These are phyloP conservation scores for Arothron firmamentum DNA, from an alignment of 2,113 vertebrate species.

Conservation along the genomic window DNA sequence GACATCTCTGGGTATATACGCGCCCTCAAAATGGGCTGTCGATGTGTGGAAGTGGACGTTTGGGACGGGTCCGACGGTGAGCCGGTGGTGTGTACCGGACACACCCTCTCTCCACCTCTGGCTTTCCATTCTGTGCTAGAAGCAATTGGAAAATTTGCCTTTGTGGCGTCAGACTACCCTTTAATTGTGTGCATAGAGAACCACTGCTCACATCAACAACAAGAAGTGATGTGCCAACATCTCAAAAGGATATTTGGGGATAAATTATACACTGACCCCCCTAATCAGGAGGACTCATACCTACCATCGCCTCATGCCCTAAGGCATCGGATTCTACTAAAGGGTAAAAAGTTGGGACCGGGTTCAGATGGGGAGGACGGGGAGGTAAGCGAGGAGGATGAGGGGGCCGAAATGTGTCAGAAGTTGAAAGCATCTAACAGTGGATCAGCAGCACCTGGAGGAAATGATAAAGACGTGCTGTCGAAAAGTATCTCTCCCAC, in stretches of 20 bases:
- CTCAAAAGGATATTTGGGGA: slow-evolving; percentile 84
- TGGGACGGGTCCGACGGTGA: slow-evolving; percentile 89
- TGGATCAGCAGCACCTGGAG: slow-evolving; percentile 13
- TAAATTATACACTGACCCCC: slow-evolving; percentile 76
- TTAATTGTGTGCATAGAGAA: slow-evolving; percentile 91
- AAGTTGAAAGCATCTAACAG: slow-evolving; percentile 64
- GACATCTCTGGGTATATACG: slow-evolving; percentile 92
- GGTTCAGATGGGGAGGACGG: slow-evolving; percentile 78
- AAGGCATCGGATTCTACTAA: slow-evolving; percentile 84
- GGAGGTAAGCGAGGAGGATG: slow-evolving; percentile 89
- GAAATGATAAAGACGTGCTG: slow-evolving; percentile 64
- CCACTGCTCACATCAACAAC: slow-evolving; percentile 87
- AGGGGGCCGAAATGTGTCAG: slow-evolving; percentile 86
- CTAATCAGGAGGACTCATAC: slow-evolving; percentile 77
- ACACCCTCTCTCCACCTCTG: slow-evolving; percentile 86
- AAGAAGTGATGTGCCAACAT: slow-evolving; percentile 84
- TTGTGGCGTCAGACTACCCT: slow-evolving; percentile 88
- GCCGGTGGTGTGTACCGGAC: slow-evolving; percentile 87
- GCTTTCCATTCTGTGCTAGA: slow-evolving; percentile 85
- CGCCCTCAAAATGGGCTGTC: slow-evolving; percentile 91
- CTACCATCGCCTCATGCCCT: slow-evolving; percentile 85
- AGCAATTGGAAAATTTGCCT: slow-evolving; percentile 86
- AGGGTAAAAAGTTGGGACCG: slow-evolving; percentile 83
- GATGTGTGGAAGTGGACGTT: slow-evolving; percentile 88
- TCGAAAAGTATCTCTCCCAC: slow-evolving; percentile 29